Percentiles rank a stretch among this genome's conserved stretches.
Evolutionary conservation across 2,797 vertebrate genomes (phyloP).

Genomic region (Monodelphis domestica): DNA sequence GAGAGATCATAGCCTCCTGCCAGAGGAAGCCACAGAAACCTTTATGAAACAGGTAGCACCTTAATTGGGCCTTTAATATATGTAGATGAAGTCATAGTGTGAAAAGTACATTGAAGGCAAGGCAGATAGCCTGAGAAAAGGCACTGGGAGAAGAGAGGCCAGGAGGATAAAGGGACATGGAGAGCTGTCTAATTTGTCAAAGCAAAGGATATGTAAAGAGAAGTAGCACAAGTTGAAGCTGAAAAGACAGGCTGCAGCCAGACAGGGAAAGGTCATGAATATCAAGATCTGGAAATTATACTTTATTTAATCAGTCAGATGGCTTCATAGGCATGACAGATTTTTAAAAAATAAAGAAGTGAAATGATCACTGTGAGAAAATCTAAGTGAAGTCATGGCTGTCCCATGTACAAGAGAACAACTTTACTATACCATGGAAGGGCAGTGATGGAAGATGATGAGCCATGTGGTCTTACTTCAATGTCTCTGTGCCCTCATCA

Average conservation of each 20-base stretch:
- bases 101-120: neutral
- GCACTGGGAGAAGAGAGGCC: neutral
- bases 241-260: too few species aligned
- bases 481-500: neutral
- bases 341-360: neutral
- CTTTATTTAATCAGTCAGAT: neutral
- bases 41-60: neutral
- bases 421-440: neutral
- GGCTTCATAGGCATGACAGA: neutral
- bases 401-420: neutral
- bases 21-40: neutral
- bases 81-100: neutral
- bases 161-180: neutral
- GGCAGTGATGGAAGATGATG: neutral
- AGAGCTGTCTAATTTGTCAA: neutral
- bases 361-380: neutral
- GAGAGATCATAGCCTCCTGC: neutral
- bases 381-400: neutral
- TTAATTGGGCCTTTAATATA: neutral
- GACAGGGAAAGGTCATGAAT: neutral
- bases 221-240: neutral
- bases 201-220: neutral
- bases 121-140: neutral
- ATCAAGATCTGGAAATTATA: neutral
- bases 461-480: neutral